Base-by-base conservation (phyloP, 2,797 vertebrate species). In the Channallabes apus region DNA sequence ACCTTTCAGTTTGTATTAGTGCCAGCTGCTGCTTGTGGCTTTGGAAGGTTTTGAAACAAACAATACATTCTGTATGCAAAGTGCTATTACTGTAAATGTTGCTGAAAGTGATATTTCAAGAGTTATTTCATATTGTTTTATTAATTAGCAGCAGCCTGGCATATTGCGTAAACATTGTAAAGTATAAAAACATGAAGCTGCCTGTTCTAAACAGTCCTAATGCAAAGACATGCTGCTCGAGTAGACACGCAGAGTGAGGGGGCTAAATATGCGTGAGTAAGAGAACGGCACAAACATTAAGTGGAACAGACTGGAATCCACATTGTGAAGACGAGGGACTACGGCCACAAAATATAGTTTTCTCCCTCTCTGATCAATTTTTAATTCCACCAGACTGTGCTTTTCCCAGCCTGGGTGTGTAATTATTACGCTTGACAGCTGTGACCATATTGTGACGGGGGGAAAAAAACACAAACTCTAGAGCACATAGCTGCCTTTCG, bases 381-480 rank as follows among this genome's bases (percentile, higher is more conserved):
- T 95, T 96, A 94, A 96, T 96, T 95, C 95, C 93, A 91, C 93
- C 92, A 86, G 84, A 90, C 90, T 91, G 84, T 92, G 91, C 92
- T 92, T 93, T 94, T 93, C 92, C 95, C 93, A 92, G 94, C 91
- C 93, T 85, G 86, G 90, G 90, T 90, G 87, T 93, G 94, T 97
- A 97, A 97, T 97, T 96, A 98, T 95, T 95, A 94, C 90, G 91
- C 94, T 96, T 97, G 96, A 97, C 95, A 95, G 95, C 91, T 93
- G 93, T 80, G 77, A 46, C 77, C 59, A 80, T 64, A 64, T 9
- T 64, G 59, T 94, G 94, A n/a, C n/a, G n/a, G n/a, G n/a, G n/a
- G n/a, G n/a, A 6, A 15, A 72, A 18, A 8, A 4, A 35, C 3
- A 18, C 0, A 20, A 56, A 75, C 14, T 14, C 29, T n/a, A 58